Conservation (phyloP, 2,888 invertebrate genomes). For the Meiosimyza platycephala region DNA sequence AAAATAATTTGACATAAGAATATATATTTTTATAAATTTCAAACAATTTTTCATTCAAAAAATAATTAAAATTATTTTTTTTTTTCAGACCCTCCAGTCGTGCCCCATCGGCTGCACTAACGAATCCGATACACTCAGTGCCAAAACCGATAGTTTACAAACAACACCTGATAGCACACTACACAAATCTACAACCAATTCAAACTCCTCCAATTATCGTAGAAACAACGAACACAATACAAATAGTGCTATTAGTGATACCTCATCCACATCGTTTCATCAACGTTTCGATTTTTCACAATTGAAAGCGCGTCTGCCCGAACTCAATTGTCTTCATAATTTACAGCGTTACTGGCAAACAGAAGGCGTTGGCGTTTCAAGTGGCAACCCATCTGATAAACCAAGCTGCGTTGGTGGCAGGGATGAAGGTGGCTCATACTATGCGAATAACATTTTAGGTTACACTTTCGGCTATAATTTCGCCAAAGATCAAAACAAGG, state of each 20-base stretch:
- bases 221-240: slow-evolving; percentile 45
- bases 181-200: slow-evolving; percentile 54
- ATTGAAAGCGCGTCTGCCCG: slow-evolving; percentile 77
- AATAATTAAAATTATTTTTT: neutral
- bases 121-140: slow-evolving; percentile 63
- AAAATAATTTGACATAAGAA: too few relatives aligned
- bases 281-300: slow-evolving; percentile 69
- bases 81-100: slow-evolving; percentile 77
- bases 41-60: neutral
- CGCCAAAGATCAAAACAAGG: slow-evolving; percentile 51
- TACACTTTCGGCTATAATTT: slow-evolving; percentile 63
- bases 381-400: slow-evolving; percentile 30
- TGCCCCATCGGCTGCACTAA: slow-evolving; percentile 70
- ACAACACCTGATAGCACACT: slow-evolving; percentile 59
- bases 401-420: slow-evolving; percentile 39
- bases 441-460: slow-evolving; percentile 65
- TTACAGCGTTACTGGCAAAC: slow-evolving; percentile 60
- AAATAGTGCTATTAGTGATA: slow-evolving; percentile 54
- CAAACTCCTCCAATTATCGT: slow-evolving; percentile 41
- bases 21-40: neutral
- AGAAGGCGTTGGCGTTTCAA: neutral
- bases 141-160: slow-evolving; percentile 60
- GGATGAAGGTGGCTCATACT: slow-evolving; percentile 58
- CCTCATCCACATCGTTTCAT: slow-evolving; percentile 63
- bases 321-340: slow-evolving; percentile 67